Percentiles rank a stretch among this genome's conserved stretches.
phyloP scores from a whole-genome alignment of 2,113 vertebrate genomes.

The Tiliqua scincoides region DNA sequence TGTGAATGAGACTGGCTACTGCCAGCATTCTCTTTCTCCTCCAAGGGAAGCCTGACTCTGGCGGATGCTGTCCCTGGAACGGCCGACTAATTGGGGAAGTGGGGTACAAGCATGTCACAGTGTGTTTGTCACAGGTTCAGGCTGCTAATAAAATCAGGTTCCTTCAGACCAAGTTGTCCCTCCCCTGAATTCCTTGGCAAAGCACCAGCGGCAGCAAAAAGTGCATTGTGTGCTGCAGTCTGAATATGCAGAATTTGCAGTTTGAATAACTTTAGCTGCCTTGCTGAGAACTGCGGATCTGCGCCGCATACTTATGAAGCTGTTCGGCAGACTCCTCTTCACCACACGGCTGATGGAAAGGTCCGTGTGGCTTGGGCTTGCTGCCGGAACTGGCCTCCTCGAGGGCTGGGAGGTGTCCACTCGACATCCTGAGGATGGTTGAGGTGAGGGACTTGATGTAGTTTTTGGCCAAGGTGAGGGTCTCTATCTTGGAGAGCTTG shows the following conservation, averaged over 20 bases:
- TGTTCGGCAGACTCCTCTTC: constrained; percentile 77
- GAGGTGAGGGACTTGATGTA: constrained; percentile 97
- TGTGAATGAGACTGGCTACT: too few species aligned
- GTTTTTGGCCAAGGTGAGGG: constrained; percentile 96
- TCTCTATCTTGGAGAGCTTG: constrained; percentile 99
- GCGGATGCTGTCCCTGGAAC: too few species aligned
- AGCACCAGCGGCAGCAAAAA: not conserved
- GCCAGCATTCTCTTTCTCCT: too few species aligned
- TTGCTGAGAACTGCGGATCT: constrained; percentile 82
- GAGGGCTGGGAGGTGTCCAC: constrained; percentile 71
- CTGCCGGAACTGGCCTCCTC: constrained; percentile 70
- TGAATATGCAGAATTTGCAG: too few species aligned
- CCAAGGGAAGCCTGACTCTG: too few species aligned
- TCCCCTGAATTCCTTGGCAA: not conserved
- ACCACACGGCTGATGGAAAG: constrained; percentile 85
- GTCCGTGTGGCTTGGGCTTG: constrained; percentile 83
- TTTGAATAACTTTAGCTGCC: constrained; percentile 76
- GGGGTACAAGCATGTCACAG: too few species aligned
- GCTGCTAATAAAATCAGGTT: not conserved
- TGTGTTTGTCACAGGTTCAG: too few species aligned
- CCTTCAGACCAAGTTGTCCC: not conserved
- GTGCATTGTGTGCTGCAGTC: not conserved
- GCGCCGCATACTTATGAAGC: constrained; percentile 84
- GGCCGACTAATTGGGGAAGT: too few species aligned
- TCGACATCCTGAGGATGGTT: constrained; percentile 92